Evolutionary conservation across 92 coral and sea anemone genomes (phyloP), one percentile per base, ranked within the genome.

Genomic region (Pocillopora meandrina): DNA sequence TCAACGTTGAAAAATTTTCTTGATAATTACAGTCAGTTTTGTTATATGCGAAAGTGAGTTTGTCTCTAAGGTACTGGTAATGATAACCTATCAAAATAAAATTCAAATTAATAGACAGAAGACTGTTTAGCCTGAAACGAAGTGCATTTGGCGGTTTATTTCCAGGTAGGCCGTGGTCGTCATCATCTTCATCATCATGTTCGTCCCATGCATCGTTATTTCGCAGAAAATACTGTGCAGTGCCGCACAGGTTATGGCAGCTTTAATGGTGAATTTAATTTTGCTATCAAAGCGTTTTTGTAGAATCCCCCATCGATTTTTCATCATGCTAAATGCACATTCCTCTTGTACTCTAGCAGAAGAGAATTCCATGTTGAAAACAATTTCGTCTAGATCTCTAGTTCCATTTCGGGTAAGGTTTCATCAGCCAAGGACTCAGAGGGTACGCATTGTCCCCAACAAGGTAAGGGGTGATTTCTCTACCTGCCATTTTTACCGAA

Each of bases 401-500:
- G 74, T 69, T 23, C 36, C 74, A 14, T 69, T 49, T 7, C 26
- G 74, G 74, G 74, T 69, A 69, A 9, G 74, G 74, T 20, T 69
- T 69, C 36, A 69, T 69, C 36, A 21, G 33, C 74, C 74, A 69
- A 26, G 26, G 26, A 26, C 26, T 26, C 26, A 26, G 26, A 26
- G 26, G 26, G 26, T 26, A 26, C 26, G 26, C 26, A 26, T 26
- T 26, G 17, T 71, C 19, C 10, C 74, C 74, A 13, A 70, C 74
- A 70, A 70, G 74, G 35, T 71, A 71, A 71, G 75, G 75, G 75
- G 75, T 71, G 16, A 71, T 71, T 71, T 71, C 75, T 72, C 76
- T 72, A 72, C 61, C 76, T 17, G 60, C 60, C 76, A 72, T 33
- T 47, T 47, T 10, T 35, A 72, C 76, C n/a, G 52, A 47, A 72